These are phyloP conservation scores for Sinella curviseta DNA, from an alignment of 1,140 invertebrate genomes.

Conservation along the genomic window DNA sequence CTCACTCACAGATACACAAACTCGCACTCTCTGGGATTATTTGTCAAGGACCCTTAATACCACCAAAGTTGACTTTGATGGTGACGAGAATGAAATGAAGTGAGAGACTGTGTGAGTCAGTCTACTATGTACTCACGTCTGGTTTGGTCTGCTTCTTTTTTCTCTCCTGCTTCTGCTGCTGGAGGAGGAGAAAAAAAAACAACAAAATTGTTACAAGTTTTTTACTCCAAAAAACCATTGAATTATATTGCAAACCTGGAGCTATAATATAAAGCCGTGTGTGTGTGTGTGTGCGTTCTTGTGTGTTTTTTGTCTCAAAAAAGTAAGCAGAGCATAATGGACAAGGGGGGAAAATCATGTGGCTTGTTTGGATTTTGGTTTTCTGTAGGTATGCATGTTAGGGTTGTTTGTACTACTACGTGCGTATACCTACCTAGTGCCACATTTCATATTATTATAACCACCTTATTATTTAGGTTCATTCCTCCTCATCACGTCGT, in stretches of 20 bases:
- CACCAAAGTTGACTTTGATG: conserved; percentile 15
- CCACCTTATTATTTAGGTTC: not conserved
- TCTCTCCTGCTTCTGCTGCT: too few relatives aligned
- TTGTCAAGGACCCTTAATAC: conserved; percentile 4
- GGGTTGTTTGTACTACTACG: not conserved
- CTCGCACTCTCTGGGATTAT: not conserved
- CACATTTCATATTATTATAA: not conserved
- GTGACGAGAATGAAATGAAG: not conserved
- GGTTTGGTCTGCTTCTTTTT: too few relatives aligned
- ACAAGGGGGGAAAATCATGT: not conserved
- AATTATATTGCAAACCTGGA: not conserved
- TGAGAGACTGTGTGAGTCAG: not conserved
- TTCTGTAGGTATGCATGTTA: not conserved
- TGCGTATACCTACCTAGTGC: not conserved
- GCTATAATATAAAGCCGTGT: not conserved
- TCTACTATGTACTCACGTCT: too few relatives aligned
- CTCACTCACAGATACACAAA: not conserved
- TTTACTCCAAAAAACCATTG: not conserved
- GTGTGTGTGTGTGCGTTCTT: not conserved
- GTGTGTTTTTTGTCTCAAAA: not conserved
- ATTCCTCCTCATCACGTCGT: not conserved
- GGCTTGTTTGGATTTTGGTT: not conserved
- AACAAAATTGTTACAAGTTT: too few relatives aligned
- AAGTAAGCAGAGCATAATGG: too few relatives aligned
- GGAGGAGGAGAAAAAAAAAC: too few relatives aligned